Percentiles rank a stretch among this genome's conserved stretches.
Evolutionary conservation across 2,797 vertebrate genomes (phyloP).

Genomic region (Liparis tanakae): DNA sequence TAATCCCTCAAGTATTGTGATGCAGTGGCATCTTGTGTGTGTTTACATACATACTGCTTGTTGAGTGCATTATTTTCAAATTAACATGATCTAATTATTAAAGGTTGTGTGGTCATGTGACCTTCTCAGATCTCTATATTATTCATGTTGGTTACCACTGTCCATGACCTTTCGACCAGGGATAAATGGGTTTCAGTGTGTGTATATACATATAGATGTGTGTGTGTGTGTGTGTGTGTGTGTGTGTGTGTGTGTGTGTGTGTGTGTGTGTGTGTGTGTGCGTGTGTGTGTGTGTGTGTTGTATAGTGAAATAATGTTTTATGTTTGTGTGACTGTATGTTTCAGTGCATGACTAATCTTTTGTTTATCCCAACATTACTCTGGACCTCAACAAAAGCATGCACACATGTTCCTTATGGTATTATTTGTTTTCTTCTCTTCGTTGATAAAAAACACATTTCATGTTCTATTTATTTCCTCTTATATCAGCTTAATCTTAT

Average conservation of each 20-base stretch:
- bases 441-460: background rate
- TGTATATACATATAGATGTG: background rate
- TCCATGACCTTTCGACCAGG: background rate
- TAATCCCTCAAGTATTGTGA: background rate
- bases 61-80: too few relatives aligned
- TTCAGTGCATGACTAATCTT: slow-evolving; percentile 20
- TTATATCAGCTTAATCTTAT: background rate
- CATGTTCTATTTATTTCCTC: background rate
- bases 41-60: too few relatives aligned
- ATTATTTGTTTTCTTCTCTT: too few relatives aligned
- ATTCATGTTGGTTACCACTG: background rate
- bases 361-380: slow-evolving; percentile 1
- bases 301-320: background rate
- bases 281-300: background rate
- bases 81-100: too few relatives aligned
- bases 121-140: too few relatives aligned
- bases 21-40: too few relatives aligned
- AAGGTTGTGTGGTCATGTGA: too few relatives aligned
- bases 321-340: slow-evolving; percentile 12
- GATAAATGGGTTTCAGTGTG: background rate
- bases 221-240: background rate
- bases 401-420: background rate
- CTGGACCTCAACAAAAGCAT: slow-evolving; percentile 4
- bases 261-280: background rate
- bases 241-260: background rate